phyloP scores from a whole-genome alignment of 2,888 invertebrate species.

The Baronia brevicornis region DNA sequence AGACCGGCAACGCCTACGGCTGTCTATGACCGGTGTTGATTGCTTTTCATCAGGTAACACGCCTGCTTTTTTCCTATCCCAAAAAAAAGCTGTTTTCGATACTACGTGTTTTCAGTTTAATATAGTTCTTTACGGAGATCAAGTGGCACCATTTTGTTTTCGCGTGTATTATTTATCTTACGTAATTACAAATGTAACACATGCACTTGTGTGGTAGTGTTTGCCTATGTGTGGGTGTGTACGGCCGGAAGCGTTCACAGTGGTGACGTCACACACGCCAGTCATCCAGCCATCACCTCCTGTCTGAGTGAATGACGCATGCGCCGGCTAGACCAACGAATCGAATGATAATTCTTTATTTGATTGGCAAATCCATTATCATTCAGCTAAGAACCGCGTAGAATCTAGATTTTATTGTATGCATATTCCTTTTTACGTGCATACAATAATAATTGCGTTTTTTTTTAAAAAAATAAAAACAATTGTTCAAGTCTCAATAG shows the following conservation, averaged over 20 bases:
- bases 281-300: slow-evolving; percentile 27
- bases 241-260: slow-evolving; percentile 18
- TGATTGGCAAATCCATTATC: slow-evolving; percentile 7
- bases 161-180: slow-evolving; percentile 2
- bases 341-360: slow-evolving; percentile 5
- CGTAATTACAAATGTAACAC: slow-evolving; percentile 3
- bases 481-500: neutral
- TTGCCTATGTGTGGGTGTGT: slow-evolving; percentile 13
- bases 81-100: too few relatives aligned
- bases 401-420: slow-evolving; percentile 16
- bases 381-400: slow-evolving; percentile 6
- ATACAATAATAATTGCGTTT: slow-evolving; percentile 5
- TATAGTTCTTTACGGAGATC: too few relatives aligned
- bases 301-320: slow-evolving; percentile 25
- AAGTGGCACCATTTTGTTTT: too few relatives aligned
- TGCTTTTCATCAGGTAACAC: too few relatives aligned
- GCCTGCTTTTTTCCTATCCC: too few relatives aligned
- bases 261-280: slow-evolving; percentile 38
- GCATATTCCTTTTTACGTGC: slow-evolving; percentile 7
- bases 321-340: slow-evolving; percentile 15
- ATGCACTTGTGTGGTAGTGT: slow-evolving; percentile 4
- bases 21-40: too few relatives aligned
- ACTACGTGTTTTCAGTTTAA: too few relatives aligned
- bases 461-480: slow-evolving; percentile 1
- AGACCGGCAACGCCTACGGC: too few relatives aligned